phyloP scores from a whole-genome alignment of 2,888 invertebrate genomes.

The Podotricha telesiphe region DNA sequence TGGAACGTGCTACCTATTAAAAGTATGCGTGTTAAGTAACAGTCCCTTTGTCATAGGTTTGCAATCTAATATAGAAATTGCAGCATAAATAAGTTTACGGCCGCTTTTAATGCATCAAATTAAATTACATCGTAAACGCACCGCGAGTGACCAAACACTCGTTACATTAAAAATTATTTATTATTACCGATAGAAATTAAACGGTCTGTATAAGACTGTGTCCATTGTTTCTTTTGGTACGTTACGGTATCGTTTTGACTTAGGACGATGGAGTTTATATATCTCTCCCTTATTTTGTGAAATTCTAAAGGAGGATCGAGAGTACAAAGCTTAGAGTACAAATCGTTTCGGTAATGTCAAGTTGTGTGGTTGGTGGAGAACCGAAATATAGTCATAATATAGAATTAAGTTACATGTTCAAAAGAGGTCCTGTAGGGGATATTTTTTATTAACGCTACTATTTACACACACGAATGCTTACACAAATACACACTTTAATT shows the following conservation, averaged over 20 bases:
- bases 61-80: background rate
- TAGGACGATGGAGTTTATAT: no score
- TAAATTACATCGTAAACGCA: constrained; percentile 18
- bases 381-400: no score
- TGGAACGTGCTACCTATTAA: background rate
- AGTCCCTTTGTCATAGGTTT: background rate
- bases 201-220: background rate
- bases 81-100: background rate
- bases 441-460: no score
- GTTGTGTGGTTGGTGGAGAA: no score
- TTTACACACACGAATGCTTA: no score
- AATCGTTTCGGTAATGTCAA: no score
- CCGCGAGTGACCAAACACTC: constrained; percentile 5
- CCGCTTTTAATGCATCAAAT: constrained; percentile 4
- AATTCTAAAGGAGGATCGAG: no score
- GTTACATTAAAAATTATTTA: constrained; percentile 30
- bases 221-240: constrained; percentile 15
- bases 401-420: no score
- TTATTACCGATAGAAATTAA: constrained; percentile 29
- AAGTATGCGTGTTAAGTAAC: background rate
- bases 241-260: background rate
- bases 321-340: no score
- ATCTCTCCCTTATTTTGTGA: no score
- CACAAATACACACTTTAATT: no score
- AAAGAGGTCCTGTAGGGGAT: no score